These are phyloP conservation scores for Aspidiotus rigidus DNA, from an alignment of 2,888 invertebrate genomes.

Conservation along the genomic window DNA sequence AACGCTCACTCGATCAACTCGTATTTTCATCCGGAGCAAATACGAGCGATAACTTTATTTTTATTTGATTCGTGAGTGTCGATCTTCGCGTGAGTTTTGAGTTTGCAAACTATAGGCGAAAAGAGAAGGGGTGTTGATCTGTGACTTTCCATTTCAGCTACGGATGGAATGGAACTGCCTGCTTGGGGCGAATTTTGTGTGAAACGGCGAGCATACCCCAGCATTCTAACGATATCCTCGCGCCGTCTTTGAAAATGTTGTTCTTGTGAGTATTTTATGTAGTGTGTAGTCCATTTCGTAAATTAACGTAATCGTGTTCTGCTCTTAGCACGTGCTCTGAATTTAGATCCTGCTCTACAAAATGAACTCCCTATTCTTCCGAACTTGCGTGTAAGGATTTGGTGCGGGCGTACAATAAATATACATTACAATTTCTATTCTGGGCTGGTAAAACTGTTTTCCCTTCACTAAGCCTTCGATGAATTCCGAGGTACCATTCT, in stretches of 20 bases:
- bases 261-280: slow-evolving; percentile 19
- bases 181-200: slow-evolving; percentile 21
- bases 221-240: slow-evolving; percentile 19
- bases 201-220: slow-evolving; percentile 19
- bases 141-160: slow-evolving; percentile 11
- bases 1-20: background rate
- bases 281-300: background rate
- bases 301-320: too few relatives aligned
- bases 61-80: slow-evolving; percentile 23
- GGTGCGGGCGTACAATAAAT: too few relatives aligned
- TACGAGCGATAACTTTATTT: slow-evolving; percentile 11
- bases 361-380: too few relatives aligned
- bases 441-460: too few relatives aligned
- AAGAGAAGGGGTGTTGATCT: background rate
- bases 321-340: too few relatives aligned
- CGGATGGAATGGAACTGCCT: slow-evolving; percentile 29
- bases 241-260: slow-evolving; percentile 21
- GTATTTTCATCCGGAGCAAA: slow-evolving; percentile 21
- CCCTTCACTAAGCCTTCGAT: too few relatives aligned
- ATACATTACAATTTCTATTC: too few relatives aligned
- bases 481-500: too few relatives aligned
- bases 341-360: too few relatives aligned
- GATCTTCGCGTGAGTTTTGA: background rate
- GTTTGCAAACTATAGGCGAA: background rate
- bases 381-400: too few relatives aligned